phyloP scores from a whole-genome alignment of 2,113 vertebrate genomes.

The Noctilio leporinus region DNA sequence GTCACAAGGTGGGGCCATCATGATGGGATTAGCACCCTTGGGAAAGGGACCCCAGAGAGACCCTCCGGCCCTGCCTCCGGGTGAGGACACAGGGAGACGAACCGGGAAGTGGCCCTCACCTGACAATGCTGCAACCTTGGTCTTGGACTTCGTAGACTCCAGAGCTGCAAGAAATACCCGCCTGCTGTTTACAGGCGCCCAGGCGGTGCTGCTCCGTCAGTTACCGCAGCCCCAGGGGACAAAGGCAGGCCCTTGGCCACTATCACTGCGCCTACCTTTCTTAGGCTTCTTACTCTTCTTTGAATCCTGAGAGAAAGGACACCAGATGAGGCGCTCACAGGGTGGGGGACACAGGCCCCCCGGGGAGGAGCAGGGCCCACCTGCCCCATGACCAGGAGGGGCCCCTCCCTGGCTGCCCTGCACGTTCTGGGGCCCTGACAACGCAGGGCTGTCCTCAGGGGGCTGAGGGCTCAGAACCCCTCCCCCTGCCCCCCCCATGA shows the following conservation, averaged over 20 bases:
- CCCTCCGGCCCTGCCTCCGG: rapidly evolving
- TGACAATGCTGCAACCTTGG: background rate
- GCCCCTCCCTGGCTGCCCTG: background rate
- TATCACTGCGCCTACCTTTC: background rate
- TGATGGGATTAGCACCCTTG: background rate
- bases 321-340: background rate
- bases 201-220: background rate
- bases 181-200: rapidly evolving
- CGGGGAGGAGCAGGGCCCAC: background rate
- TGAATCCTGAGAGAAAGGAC: slow-evolving; percentile 63
- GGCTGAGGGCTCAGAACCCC: background rate
- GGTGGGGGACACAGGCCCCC: rapidly evolving
- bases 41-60: background rate
- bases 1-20: too few species aligned
- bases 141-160: background rate
- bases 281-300: slow-evolving; percentile 77
- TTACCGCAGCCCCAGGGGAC: rapidly evolving
- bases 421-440: background rate
- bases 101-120: background rate
- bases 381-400: background rate
- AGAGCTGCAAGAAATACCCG: background rate
- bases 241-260: background rate
- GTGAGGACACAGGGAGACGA: background rate
- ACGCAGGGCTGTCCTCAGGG: background rate
- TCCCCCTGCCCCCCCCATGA: rapidly evolving